Conservation (phyloP, 2,888 invertebrate species). For the Andrena minutula region DNA sequence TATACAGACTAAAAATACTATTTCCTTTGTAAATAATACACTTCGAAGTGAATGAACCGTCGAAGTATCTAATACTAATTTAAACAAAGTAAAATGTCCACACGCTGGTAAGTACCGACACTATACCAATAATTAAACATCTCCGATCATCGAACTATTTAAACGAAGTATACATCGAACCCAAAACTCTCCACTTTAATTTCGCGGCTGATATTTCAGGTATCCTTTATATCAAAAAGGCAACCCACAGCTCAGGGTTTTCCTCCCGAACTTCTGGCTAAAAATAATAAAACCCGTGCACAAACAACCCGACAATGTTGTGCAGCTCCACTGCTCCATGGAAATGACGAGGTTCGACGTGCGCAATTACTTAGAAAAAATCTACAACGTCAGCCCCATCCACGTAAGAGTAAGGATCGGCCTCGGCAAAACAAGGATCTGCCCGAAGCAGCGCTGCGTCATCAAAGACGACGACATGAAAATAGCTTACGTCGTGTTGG, state of each 20-base stretch:
- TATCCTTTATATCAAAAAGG: constrained; percentile 97
- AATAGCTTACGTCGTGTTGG: constrained; percentile 92
- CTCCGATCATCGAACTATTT: not conserved
- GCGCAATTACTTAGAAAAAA: constrained; percentile 97
- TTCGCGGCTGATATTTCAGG: constrained; percentile 85
- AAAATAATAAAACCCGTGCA: constrained; percentile 91
- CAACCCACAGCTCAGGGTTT: constrained; percentile 96
- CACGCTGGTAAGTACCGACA: constrained; percentile 72
- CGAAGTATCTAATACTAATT: not conserved
- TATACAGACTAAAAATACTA: not conserved
- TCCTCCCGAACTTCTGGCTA: constrained; percentile 99
- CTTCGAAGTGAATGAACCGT: not conserved
- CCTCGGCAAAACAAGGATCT: constrained; percentile 89
- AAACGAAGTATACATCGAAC: not conserved
- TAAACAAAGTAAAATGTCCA: constrained; percentile 69
- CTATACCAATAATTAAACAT: not conserved
- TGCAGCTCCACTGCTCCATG: constrained; percentile 95
- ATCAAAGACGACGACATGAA: constrained; percentile 94
- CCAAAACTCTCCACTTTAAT: not conserved
- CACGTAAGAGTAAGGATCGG: constrained; percentile 92
- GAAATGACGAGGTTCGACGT: constrained; percentile 97
- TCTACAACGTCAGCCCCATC: constrained; percentile 94
- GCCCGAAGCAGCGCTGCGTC: constrained; percentile 88
- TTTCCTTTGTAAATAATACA: not conserved
- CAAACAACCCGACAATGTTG: constrained; percentile 91